Percentiles rank a stretch among this genome's conserved stretches.
Evolutionary conservation across 2,113 vertebrate genomes (phyloP).

Genomic region (Phalacrocorax pelagicus): DNA sequence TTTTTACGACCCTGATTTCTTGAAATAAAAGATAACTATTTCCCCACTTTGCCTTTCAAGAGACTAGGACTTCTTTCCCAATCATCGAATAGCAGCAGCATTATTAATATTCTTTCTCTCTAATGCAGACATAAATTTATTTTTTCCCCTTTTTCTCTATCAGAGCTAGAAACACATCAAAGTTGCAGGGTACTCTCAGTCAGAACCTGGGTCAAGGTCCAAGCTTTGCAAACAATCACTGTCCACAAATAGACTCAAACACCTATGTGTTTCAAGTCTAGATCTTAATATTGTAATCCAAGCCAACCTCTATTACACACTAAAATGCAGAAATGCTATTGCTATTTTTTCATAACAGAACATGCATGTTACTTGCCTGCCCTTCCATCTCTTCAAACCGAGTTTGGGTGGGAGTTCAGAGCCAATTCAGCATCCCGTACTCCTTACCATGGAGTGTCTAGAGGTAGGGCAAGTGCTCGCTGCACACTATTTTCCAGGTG

Average conservation of each 20-base stretch:
- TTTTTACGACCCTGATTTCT: background rate
- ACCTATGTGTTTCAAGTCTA: background rate
- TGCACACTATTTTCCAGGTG: conserved; percentile 23
- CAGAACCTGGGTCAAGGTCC: background rate
- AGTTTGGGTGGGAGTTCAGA: background rate
- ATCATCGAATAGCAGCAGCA: background rate
- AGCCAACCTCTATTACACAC: background rate
- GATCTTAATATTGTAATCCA: background rate
- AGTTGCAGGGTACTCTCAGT: background rate
- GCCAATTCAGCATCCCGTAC: background rate
- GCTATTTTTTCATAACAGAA: background rate
- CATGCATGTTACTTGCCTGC: conserved; percentile 58
- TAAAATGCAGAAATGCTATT: background rate
- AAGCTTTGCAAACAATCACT: background rate
- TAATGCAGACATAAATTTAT: background rate
- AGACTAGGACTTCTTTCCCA: background rate
- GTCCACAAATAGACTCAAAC: background rate
- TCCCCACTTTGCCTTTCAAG: background rate
- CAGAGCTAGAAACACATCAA: background rate
- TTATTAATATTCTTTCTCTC: background rate
- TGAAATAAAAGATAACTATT: background rate
- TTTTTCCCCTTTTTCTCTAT: background rate
- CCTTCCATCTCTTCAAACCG: conserved; percentile 28
- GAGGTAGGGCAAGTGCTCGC: background rate
- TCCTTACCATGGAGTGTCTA: background rate